phyloP scores from a whole-genome alignment of 1,140 invertebrate genomes.

The Papilio aristodemus region DNA sequence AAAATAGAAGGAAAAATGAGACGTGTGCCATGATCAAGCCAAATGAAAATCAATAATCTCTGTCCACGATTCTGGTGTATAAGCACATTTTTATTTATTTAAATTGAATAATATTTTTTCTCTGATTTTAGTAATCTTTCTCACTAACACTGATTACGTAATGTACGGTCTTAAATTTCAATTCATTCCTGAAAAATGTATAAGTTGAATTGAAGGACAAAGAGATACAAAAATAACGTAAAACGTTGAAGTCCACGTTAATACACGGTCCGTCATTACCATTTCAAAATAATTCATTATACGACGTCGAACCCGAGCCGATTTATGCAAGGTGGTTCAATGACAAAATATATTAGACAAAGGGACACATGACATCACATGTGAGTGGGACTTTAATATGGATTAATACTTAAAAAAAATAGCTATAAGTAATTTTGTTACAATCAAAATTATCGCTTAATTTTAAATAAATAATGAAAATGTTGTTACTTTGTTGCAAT shows the following conservation, averaged over 20 bases:
- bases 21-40: too few species aligned
- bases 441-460: too few species aligned
- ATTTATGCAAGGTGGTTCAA: conserved; percentile 37
- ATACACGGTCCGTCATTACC: conserved; percentile 26
- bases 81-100: too few species aligned
- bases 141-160: background rate
- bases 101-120: too few species aligned
- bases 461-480: too few species aligned
- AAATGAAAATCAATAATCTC: too few species aligned
- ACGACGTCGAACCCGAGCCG: background rate
- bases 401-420: background rate
- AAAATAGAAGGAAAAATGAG: too few species aligned
- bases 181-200: background rate
- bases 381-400: conserved; percentile 18
- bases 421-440: too few species aligned
- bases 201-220: conserved; percentile 9
- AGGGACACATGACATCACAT: background rate
- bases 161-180: background rate
- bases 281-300: conserved; percentile 33
- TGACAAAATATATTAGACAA: conserved; percentile 35
- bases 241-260: conserved; percentile 18
- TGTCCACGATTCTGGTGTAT: too few species aligned
- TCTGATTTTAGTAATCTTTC: conserved; percentile 2
- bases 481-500: too few species aligned
- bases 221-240: conserved; percentile 1